Evolutionary conservation across 2,888 invertebrate species (phyloP), one percentile per base, ranked within the genome.

Genomic region (Leucophora obtusa): DNA sequence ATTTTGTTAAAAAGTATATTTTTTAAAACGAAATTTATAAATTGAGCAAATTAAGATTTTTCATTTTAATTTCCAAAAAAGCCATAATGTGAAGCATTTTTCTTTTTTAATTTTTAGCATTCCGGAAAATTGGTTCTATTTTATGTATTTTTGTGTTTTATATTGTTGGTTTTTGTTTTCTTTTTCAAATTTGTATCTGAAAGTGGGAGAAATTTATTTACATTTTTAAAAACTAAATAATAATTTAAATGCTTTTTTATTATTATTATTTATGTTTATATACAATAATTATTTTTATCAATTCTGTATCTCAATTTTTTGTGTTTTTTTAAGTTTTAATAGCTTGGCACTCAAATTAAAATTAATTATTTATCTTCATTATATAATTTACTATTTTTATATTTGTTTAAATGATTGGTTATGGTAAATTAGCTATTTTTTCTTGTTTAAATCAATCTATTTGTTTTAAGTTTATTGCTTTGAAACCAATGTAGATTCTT

Each of bases 301-400:
- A 79, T 77, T 82, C 47, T 63, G 43, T 60, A 65, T 56, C 79
- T 78, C 79, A 79, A 63, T 74, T 58, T 59, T 65, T 73, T 58
- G 18, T 33, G 59, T 43, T 50, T 78, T 14, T 72, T 77, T 66
- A 76, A 84, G 82, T 85, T 78, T 86, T 88, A 83, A 86, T 88
- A 89, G 89, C 89, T 89, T 89, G 89, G 89, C 89, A 89, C 89
- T 89, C 87, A 89, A 88, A 89, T 83, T 82, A 82, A 70, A 80
- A 78, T 82, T 73, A 78, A 73, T 81, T 80, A 84, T 82, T 79
- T 62, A 69, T 60, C 72, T 65, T 74, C 51, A 73, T 77, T 83
- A 68, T 80, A 82, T 83, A 79, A 82, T 76, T 79, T 75, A 63
- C 79, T 80, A 78, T 82, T 82, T 78, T 66, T 66, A 73, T 73